Conservation (phyloP, 2,797 vertebrate species). For the Molossus molossus region DNA sequence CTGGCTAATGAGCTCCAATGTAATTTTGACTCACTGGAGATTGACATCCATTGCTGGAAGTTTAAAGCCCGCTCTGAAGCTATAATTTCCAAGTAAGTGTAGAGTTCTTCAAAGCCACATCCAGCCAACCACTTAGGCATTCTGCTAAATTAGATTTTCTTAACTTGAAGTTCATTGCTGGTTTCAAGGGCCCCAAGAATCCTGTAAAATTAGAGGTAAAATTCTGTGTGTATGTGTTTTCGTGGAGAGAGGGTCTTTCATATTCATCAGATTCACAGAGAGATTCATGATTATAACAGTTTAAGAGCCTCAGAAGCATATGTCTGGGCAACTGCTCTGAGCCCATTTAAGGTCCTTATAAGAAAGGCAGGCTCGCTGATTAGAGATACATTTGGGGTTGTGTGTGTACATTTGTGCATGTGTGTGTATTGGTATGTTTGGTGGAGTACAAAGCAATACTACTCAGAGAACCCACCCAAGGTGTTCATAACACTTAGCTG, state of each 20-base stretch:
- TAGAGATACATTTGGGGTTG: background rate
- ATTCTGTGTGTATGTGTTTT: conserved; percentile 1
- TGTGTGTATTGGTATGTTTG: background rate
- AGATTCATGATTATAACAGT: background rate
- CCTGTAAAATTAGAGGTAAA: background rate
- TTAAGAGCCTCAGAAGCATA: background rate
- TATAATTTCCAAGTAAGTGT: conserved; percentile 26
- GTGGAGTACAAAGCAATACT: background rate
- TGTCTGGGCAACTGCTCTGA: background rate
- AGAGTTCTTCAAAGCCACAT: conserved; percentile 37
- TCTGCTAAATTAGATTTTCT: conserved; percentile 28
- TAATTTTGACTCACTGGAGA: background rate
- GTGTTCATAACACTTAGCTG: conserved; percentile 37
- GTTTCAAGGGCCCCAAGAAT: background rate
- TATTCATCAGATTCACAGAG: background rate
- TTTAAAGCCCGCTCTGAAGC: conserved; percentile 32
- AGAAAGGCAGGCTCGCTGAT: conserved; percentile 22
- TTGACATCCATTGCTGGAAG: background rate
- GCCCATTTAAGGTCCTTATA: background rate
- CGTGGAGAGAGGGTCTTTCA: background rate
- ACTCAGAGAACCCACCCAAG: background rate
- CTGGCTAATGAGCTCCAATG: background rate
- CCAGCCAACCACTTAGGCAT: background rate
- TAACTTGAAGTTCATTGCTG: background rate
- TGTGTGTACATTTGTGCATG: background rate